phyloP scores from a whole-genome alignment of 1,140 invertebrate species.

The Chelonus insularis region DNA sequence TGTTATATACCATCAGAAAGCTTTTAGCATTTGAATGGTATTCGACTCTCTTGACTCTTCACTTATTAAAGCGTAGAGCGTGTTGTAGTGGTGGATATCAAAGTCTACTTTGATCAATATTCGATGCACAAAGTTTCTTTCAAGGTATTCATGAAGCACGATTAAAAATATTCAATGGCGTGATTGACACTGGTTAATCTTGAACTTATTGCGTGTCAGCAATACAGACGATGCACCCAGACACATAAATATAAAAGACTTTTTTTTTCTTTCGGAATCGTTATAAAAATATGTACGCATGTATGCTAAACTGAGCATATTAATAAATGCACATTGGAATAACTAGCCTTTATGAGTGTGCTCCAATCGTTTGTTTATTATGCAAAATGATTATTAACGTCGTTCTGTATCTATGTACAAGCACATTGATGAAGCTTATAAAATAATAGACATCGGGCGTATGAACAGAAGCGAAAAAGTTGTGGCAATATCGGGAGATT shows the following conservation, averaged over 20 bases:
- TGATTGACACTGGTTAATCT: conserved; percentile 1
- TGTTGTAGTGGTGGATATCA: not conserved
- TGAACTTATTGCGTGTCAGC: not conserved
- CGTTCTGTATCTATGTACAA: no score
- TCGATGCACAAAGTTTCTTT: not conserved
- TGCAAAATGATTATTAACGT: not conserved
- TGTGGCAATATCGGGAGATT: not conserved
- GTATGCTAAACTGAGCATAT: no score
- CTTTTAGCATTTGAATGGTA: no score
- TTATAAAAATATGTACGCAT: no score
- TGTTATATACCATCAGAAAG: not conserved
- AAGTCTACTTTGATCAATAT: conserved; percentile 5
- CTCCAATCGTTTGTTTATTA: not conserved
- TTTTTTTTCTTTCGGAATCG: no score
- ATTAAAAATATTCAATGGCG: conserved; percentile 12
- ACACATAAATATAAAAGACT: no score
- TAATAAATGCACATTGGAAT: no score
- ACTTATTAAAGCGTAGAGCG: not conserved
- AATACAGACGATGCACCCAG: no score
- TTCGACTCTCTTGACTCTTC: no score
- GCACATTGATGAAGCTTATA: not conserved
- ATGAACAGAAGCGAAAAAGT: conserved; percentile 6
- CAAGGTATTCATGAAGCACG: not conserved
- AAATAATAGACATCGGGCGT: not conserved
- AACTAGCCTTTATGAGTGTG: no score